These are phyloP conservation scores for Zophobas atratus DNA, from an alignment of 1,140 invertebrate genomes.

Conservation along the genomic window DNA sequence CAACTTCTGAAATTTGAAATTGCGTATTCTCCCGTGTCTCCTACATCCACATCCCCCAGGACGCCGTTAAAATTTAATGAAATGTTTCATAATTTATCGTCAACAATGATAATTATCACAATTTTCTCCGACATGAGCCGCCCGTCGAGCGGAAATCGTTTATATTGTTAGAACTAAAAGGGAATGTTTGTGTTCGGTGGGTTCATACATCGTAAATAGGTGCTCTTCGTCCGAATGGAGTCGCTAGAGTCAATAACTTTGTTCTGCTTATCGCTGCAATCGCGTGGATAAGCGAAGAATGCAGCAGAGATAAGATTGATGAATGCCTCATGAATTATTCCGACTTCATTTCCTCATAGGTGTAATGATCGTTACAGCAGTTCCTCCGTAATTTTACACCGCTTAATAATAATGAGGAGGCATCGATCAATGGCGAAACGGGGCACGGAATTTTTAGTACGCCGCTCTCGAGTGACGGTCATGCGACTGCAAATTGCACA, in stretches of 20 bases:
- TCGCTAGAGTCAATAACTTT: conserved; percentile 11
- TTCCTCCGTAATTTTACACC: conserved; percentile 3
- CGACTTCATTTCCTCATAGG: background rate
- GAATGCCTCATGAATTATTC: conserved; percentile 31
- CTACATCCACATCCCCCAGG: background rate
- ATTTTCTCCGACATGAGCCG: background rate
- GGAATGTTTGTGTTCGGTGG: background rate
- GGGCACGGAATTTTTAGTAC: too few relatives aligned
- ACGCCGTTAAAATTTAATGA: conserved; percentile 12
- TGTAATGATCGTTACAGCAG: conserved; percentile 1
- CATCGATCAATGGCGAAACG: background rate
- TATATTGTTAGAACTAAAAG: background rate
- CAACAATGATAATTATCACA: conserved; percentile 10
- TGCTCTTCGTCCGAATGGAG: conserved; percentile 10
- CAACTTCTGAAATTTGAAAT: background rate
- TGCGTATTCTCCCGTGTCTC: conserved; percentile 7
- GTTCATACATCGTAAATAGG: conserved; percentile 8
- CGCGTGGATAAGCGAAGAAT: background rate
- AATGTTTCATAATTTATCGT: conserved; percentile 6
- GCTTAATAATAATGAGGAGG: background rate
- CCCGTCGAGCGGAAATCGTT: background rate
- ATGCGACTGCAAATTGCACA: too few relatives aligned
- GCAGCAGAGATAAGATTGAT: conserved; percentile 24
- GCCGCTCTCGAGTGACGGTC: too few relatives aligned
- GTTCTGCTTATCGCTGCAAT: background rate